Base-by-base conservation (phyloP, 2,797 vertebrate species). In the Ctenopoma multispine region DNA sequence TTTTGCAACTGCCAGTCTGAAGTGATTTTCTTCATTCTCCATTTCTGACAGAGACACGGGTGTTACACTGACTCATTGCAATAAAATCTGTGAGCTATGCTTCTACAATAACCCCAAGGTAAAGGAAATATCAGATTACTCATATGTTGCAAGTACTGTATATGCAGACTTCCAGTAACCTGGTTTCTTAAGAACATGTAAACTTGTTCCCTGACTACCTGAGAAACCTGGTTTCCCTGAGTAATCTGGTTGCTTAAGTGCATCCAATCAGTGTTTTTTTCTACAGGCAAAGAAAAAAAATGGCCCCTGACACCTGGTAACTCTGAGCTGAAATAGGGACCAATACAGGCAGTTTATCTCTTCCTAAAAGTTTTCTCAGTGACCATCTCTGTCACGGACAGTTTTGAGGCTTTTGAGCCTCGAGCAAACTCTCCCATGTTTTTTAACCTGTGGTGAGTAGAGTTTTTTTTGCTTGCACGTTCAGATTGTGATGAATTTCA, bases 1-100 rank as follows among this genome's bases (percentile, higher is more conserved):
- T 75, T 87, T 76, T 79, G 64, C 63, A 81, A 79, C 80, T 24
- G 24, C 44, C 24, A 43, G 72, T 74, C 82, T 76, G 50, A 81
- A 71, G 18, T 59, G 51, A 84, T 85, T 60, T 71, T 56, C 63
- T 69, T 81, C 57, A 67, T 57, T 83, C 74, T 70, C 58, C 49
- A 41, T 80, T 62, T 77, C 64, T 21, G 2, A 47, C 65, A 73
- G 63, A 67, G 18, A 67, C 15, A 82, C 57, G 59, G 57, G 70
- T 56, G 57, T 65, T 63, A 40, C 49, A 71, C 56, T 56, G 61
- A 50, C 43, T 69, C 66, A 13, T 55, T 70, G 38, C 34, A n/a
- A n/a, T n/a, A n/a, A n/a, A n/a, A n/a, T n/a, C n/a, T n/a, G n/a
- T n/a, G 29, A 31, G 27, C 27, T 29, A 29, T 29, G 27, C 7